Conservation (phyloP, 2,888 invertebrate species). For the Dynastes maya region DNA sequence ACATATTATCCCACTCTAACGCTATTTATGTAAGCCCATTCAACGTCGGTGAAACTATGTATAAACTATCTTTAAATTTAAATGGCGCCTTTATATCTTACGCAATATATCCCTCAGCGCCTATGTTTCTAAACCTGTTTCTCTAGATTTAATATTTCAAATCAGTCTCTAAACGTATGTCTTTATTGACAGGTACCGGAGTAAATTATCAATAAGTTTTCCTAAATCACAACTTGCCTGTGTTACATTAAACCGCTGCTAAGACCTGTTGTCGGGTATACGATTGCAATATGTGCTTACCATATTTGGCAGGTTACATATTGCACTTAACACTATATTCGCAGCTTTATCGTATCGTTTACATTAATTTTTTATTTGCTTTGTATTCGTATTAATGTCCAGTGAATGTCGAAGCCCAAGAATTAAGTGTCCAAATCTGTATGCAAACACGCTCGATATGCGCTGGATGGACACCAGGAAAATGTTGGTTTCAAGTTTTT, state of each 20-base stretch:
- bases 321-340: conserved; percentile 2
- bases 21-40: not conserved
- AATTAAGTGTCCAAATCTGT: not conserved
- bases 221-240: conserved; percentile 5
- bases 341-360: not conserved
- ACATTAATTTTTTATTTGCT: not conserved
- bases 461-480: not conserved
- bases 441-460: not conserved
- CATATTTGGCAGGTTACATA: conserved; percentile 26
- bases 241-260: conserved; percentile 11
- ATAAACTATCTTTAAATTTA: conserved; percentile 40
- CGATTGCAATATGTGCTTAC: conserved; percentile 26
- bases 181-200: conserved; percentile 24
- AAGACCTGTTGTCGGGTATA: not conserved
- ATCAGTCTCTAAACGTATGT: conserved; percentile 25
- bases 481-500: not conserved
- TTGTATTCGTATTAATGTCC: not conserved
- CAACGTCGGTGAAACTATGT: conserved; percentile 16
- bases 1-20: conserved; percentile 10
- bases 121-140: conserved; percentile 24
- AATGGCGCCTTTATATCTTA: conserved; percentile 32
- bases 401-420: not conserved
- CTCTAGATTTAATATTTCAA: conserved; percentile 36
- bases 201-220: conserved; percentile 14
- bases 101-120: conserved; percentile 18